Conservation (phyloP, 2,113 vertebrate species). For the Cryptotis parvus region DNA sequence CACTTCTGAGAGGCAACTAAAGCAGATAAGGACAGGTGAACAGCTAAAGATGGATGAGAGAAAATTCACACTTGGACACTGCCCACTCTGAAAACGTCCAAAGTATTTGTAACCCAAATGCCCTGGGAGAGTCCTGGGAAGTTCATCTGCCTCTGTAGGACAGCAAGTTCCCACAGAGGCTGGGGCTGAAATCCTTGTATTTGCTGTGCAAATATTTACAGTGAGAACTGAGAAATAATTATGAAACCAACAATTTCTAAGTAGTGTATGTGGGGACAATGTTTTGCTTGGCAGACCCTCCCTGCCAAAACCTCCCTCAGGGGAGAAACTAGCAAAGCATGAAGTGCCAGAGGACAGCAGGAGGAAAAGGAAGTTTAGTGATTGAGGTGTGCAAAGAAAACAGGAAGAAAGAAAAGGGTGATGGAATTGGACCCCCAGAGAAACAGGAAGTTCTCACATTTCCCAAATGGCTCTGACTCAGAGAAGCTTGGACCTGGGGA, state of each 20-base stretch:
- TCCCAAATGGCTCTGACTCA: neutral
- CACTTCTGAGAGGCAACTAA: neutral
- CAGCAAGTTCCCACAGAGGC: neutral
- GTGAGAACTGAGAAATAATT: slow-evolving; percentile 24
- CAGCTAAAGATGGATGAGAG: neutral
- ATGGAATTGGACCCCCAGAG: neutral
- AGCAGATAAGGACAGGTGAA: neutral
- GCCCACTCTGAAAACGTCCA: neutral
- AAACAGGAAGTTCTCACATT: neutral
- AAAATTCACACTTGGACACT: neutral
- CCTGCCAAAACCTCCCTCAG: neutral
- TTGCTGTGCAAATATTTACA: slow-evolving; percentile 49
- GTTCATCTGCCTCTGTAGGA: neutral
- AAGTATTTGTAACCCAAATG: neutral
- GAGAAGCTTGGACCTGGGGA: neutral
- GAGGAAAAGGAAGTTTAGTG: neutral
- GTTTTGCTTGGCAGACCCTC: neutral
- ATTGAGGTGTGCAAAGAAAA: neutral
- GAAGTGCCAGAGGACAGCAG: neutral
- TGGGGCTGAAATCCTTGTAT: slow-evolving; percentile 3
- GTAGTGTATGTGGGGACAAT: neutral
- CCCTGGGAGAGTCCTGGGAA: neutral
- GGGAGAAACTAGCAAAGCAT: neutral
- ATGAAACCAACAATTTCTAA: slow-evolving; percentile 17
- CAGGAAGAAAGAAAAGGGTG: neutral